Evolutionary conservation across 2,888 invertebrate species (phyloP), one percentile per base, ranked within the genome.

Genomic region (Muscina levida): DNA sequence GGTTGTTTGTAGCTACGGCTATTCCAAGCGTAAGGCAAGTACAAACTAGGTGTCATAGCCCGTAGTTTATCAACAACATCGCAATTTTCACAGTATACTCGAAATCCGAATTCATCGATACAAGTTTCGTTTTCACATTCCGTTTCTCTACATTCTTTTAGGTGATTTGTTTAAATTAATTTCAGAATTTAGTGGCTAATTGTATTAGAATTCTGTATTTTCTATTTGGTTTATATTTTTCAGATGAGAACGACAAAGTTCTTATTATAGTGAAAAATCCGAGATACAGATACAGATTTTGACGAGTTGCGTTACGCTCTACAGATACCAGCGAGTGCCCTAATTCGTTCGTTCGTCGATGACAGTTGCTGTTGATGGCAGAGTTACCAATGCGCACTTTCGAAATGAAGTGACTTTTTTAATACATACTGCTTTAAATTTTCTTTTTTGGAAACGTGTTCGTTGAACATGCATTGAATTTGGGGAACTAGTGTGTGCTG

Each of bases 201-300:
- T 53, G 22, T 22, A 24, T 53, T 19, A 24, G 22, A 53, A 24
- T 53, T 53, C 53, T 22, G 13, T 22, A 53, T 24, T 53, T 44
- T n/a, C 11, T 44, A 8, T n/a, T 24, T 53, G 10, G 10, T 51
- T 31, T 31, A 31, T n/a, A n/a, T n/a, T n/a, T n/a, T n/a, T n/a
- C n/a, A n/a, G n/a, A 31, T 31, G 31, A 8, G 31, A 70, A 51
- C 65, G 67, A 68, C 59, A 53, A 62, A 42, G 65, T 37, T 78
- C 42, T 68, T 68, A 51, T 78, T 77, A 51, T 77, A 73, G 71
- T 74, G 82, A 83, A 84, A 57, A 83, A 83, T 79, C 80, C 79
- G 82, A 83, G 67, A 79, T 79, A 70, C 13, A 74, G 68, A 81
- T 75, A 68, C 77, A 77, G 62, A 59, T 42, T 62, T 22, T 22